These are phyloP conservation scores for Candidula unifasciata DNA, from an alignment of 2,888 invertebrate genomes.

Conservation along the genomic window DNA sequence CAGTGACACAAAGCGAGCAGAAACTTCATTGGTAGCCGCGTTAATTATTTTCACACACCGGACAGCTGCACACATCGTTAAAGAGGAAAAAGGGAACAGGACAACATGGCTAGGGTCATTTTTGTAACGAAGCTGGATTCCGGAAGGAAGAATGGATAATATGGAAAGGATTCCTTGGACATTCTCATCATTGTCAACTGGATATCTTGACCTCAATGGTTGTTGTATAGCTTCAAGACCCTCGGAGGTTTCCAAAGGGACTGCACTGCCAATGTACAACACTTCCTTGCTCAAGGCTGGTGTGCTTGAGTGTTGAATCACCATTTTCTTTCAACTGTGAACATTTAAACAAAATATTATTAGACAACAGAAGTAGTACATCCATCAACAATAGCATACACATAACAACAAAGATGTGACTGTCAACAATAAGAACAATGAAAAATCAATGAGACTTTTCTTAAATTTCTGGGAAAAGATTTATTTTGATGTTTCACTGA, in stretches of 20 bases:
- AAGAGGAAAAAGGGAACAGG: slow-evolving; percentile 75
- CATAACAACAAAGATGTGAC: no score
- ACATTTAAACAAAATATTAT: no score
- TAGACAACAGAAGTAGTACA: no score
- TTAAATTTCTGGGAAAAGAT: no score
- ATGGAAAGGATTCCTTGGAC: slow-evolving; percentile 83
- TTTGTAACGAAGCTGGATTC: slow-evolving; percentile 93
- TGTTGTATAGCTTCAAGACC: slow-evolving; percentile 76
- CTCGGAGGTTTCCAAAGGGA: slow-evolving; percentile 72
- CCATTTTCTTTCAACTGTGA: neutral
- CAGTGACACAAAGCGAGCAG: slow-evolving; percentile 73
- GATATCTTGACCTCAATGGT: slow-evolving; percentile 72
- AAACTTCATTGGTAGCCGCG: slow-evolving; percentile 62
- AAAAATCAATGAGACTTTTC: no score
- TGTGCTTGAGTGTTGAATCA: neutral
- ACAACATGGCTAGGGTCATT: slow-evolving; percentile 68
- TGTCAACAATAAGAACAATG: no score
- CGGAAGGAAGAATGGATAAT: slow-evolving; percentile 98
- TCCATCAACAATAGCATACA: no score
- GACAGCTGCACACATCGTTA: slow-evolving; percentile 76
- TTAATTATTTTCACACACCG: slow-evolving; percentile 68
- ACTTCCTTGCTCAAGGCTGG: slow-evolving; percentile 63
- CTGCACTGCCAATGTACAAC: slow-evolving; percentile 77
- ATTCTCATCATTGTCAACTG: slow-evolving; percentile 62
- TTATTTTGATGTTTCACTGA: no score